phyloP scores from a whole-genome alignment of 1,140 invertebrate species.

The Acromyrmex heyeri region DNA sequence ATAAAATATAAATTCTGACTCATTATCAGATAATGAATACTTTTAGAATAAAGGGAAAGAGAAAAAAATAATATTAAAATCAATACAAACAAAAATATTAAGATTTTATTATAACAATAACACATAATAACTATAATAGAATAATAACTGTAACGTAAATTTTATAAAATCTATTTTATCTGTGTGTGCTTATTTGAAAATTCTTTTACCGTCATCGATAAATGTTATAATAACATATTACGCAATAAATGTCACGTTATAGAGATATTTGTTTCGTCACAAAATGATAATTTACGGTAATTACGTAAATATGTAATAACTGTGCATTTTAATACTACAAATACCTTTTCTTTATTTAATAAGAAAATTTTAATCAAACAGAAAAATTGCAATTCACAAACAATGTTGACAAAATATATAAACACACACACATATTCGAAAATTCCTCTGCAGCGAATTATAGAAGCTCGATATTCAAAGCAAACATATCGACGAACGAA shows the following conservation, averaged over 20 bases:
- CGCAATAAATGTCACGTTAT: background rate
- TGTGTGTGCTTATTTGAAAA: background rate
- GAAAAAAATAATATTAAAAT: background rate
- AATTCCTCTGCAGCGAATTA: conserved; percentile 27
- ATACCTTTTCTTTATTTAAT: background rate
- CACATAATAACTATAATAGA: background rate
- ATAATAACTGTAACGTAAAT: background rate
- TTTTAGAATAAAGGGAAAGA: background rate
- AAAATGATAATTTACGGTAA: background rate
- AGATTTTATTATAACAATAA: background rate
- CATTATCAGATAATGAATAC: conserved; percentile 2
- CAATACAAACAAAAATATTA: background rate
- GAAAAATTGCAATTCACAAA: background rate
- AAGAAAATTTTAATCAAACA: background rate
- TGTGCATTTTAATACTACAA: background rate
- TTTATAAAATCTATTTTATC: background rate
- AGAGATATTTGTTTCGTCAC: background rate
- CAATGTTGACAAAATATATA: background rate
- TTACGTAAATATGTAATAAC: conserved; percentile 1
- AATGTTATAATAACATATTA: background rate
- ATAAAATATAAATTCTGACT: conserved; percentile 24
- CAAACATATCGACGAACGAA: conserved; percentile 13
- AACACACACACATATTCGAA: background rate
- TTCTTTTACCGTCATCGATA: background rate
- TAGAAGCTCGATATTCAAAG: conserved; percentile 11